phyloP scores from a whole-genome alignment of 2,797 vertebrate genomes.

The Gymnodraco acuticeps region DNA sequence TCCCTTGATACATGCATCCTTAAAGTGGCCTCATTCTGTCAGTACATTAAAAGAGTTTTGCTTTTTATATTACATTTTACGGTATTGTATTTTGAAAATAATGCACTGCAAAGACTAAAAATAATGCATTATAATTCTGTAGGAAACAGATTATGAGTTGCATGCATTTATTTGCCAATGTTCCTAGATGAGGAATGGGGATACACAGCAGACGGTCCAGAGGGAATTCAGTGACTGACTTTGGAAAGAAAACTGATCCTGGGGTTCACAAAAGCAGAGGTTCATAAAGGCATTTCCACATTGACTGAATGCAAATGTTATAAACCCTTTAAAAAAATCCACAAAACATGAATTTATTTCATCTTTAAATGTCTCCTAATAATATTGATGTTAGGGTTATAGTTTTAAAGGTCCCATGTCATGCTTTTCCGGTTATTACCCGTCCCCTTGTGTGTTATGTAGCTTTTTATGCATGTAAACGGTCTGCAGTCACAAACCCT shows the following conservation, averaged over 20 bases:
- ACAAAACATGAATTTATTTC: neutral
- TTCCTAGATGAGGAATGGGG: neutral
- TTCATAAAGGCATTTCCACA: neutral
- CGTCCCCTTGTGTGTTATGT: no score
- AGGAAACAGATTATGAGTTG: neutral
- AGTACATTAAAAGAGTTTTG: neutral
- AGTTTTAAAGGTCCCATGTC: no score
- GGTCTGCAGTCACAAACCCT: no score
- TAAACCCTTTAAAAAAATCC: neutral
- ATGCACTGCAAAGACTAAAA: neutral
- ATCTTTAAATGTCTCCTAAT: neutral
- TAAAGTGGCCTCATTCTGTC: conserved; percentile 22
- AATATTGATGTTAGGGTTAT: neutral
- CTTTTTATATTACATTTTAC: neutral
- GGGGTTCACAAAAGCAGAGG: neutral
- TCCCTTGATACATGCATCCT: neutral
- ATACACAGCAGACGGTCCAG: neutral
- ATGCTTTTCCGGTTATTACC: no score
- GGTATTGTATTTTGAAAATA: neutral
- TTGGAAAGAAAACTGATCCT: neutral
- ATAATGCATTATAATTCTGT: neutral
- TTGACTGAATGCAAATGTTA: neutral
- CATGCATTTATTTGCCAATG: neutral
- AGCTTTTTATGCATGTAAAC: no score
- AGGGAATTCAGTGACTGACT: neutral